Percentiles rank a stretch among this genome's conserved stretches.
phyloP scores from a whole-genome alignment of 1,140 invertebrate species.

The Papilio xuthus region DNA sequence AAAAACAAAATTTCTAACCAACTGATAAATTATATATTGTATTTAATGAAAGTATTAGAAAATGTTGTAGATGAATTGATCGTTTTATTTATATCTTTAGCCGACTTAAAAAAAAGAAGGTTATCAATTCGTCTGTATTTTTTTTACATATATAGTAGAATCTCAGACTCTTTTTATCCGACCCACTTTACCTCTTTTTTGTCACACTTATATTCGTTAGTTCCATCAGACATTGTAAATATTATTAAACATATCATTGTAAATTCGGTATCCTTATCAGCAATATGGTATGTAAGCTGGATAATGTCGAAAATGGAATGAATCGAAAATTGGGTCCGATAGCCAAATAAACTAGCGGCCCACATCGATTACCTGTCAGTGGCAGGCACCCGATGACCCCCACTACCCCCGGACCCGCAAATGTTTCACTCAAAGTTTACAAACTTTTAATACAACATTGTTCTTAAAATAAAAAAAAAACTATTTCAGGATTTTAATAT shows the following conservation, averaged over 20 bases:
- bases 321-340: conserved; percentile 71
- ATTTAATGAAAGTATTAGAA: too few species aligned
- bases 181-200: too few species aligned
- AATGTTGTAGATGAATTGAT: too few species aligned
- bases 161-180: too few species aligned
- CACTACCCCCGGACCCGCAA: conserved; percentile 49
- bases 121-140: too few species aligned
- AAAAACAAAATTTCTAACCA: too few species aligned
- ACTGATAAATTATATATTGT: too few species aligned
- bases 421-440: conserved; percentile 55
- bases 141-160: too few species aligned
- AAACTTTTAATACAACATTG: conserved; percentile 48
- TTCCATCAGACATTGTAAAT: not conserved
- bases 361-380: conserved; percentile 79
- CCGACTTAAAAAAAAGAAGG: too few species aligned
- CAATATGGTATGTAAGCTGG: not conserved
- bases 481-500: not conserved
- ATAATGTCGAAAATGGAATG: conserved; percentile 31
- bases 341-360: conserved; percentile 80
- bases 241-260: not conserved
- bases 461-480: conserved; percentile 35
- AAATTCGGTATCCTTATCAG: not conserved
- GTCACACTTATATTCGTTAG: not conserved
- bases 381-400: conserved; percentile 70
- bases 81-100: too few species aligned